A percentile compares a stretch with the other conserved stretches of the same genome.
Evolutionary conservation across 2,797 vertebrate species (phyloP).

Genomic region (Enteromius mattozi): DNA sequence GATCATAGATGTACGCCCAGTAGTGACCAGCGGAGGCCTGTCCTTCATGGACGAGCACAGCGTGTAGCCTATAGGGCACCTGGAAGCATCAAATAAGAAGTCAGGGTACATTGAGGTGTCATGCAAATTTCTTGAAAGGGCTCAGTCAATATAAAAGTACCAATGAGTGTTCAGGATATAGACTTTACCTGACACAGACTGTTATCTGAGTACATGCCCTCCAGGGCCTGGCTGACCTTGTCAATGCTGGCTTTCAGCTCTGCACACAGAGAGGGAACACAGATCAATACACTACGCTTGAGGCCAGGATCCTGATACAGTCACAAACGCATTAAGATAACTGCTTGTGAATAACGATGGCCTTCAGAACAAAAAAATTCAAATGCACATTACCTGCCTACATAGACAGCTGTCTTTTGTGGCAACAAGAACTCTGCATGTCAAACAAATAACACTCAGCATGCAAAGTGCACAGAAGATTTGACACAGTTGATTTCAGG

Average conservation of each 20-base stretch:
- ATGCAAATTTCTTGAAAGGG: slow-evolving; percentile 38
- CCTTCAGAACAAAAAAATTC: slow-evolving; percentile 56
- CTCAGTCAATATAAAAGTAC: slow-evolving; percentile 52
- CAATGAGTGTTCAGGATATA: slow-evolving; percentile 54
- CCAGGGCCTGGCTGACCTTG: slow-evolving; percentile 79
- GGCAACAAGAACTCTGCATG: neutral
- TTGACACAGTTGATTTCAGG: neutral
- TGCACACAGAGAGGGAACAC: slow-evolving; percentile 67
- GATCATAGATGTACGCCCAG: slow-evolving; percentile 94
- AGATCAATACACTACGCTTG: slow-evolving; percentile 59
- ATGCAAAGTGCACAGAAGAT: neutral
- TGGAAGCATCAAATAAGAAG: slow-evolving; percentile 62
- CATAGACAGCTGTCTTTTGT: slow-evolving; percentile 9
- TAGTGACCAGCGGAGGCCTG: slow-evolving; percentile 97
- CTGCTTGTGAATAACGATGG: slow-evolving; percentile 57
- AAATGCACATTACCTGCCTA: slow-evolving; percentile 46
- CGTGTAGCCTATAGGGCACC: slow-evolving; percentile 93
- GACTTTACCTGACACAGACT: slow-evolving; percentile 88
- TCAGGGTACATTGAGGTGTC: neutral
- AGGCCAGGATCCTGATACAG: slow-evolving; percentile 57
- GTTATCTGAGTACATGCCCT: slow-evolving; percentile 90
- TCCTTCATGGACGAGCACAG: slow-evolving; percentile 94
- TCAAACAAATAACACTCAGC: neutral
- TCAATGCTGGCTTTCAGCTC: slow-evolving; percentile 89
- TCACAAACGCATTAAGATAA: slow-evolving; percentile 61